phyloP scores from a whole-genome alignment of 2,888 invertebrate species.

The Piscicola geometra region DNA sequence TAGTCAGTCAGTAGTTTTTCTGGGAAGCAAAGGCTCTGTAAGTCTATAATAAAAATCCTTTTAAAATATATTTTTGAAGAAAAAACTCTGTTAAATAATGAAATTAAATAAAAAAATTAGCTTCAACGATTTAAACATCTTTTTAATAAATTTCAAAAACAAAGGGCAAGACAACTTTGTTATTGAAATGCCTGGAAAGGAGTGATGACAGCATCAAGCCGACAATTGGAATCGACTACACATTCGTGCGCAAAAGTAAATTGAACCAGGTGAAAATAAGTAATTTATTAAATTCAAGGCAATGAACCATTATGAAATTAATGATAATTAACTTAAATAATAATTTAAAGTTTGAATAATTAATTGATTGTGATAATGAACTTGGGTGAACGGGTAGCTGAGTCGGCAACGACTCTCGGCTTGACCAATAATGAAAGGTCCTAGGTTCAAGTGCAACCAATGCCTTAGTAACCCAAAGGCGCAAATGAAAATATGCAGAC shows the following conservation, averaged over 20 bases:
- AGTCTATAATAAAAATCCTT: too few relatives aligned
- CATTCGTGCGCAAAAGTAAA: background rate
- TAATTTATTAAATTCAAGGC: background rate
- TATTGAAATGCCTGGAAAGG: background rate
- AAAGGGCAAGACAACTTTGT: conserved; percentile 1
- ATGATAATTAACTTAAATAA: background rate
- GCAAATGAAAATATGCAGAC: too few relatives aligned
- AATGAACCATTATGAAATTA: background rate
- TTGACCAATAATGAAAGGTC: too few relatives aligned
- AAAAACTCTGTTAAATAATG: too few relatives aligned
- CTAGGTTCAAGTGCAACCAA: too few relatives aligned
- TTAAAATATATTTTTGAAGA: too few relatives aligned
- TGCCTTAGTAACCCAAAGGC: too few relatives aligned
- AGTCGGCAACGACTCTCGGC: too few relatives aligned
- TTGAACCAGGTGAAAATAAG: background rate
- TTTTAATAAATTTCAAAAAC: too few relatives aligned
- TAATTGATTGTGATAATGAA: background rate
- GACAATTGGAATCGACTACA: conserved; percentile 3
- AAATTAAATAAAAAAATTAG: too few relatives aligned
- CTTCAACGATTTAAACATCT: too few relatives aligned
- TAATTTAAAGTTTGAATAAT: background rate
- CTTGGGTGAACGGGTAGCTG: too few relatives aligned
- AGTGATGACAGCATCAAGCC: background rate
- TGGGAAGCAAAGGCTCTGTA: conserved; percentile 53
- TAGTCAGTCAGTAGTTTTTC: conserved; percentile 50